phyloP scores from a whole-genome alignment of 1,140 invertebrate genomes.

The Apis cerana region DNA sequence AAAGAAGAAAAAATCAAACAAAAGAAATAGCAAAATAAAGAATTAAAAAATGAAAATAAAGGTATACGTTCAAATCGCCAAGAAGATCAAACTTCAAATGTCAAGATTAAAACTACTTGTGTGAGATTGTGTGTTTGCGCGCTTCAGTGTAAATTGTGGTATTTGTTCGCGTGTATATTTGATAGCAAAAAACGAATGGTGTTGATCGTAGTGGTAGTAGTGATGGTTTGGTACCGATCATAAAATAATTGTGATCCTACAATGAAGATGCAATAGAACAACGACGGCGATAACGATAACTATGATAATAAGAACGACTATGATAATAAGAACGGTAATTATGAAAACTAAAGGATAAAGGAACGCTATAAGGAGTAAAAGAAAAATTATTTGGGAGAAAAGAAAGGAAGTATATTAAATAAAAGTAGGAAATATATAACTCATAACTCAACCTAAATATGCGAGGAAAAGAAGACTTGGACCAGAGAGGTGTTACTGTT shows the following conservation, averaged over 20 bases:
- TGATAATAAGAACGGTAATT: too few species aligned
- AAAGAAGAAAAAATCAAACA: not conserved
- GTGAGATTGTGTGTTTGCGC: not conserved
- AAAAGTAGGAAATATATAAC: slow-evolving; percentile 67
- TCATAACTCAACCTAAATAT: slow-evolving; percentile 81
- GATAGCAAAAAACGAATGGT: not conserved
- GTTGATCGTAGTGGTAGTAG: not conserved
- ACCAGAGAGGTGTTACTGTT: slow-evolving; percentile 82
- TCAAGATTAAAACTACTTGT: not conserved
- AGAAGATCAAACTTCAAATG: slow-evolving; percentile 1
- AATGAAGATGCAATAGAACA: not conserved
- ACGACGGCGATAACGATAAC: not conserved
- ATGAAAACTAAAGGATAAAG: not conserved
- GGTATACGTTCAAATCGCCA: not conserved
- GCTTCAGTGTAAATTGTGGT: not conserved
- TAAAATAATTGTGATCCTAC: not conserved
- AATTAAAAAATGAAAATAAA: slow-evolving; percentile 2
- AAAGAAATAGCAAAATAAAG: not conserved
- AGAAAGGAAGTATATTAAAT: slow-evolving; percentile 24
- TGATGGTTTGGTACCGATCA: not conserved
- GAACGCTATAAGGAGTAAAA: slow-evolving; percentile 14
- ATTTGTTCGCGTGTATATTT: not conserved
- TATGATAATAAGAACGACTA: not conserved
- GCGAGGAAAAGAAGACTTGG: slow-evolving; percentile 81
- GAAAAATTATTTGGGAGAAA: not conserved